These are phyloP conservation scores for Strix occidentalis DNA, from an alignment of 2,797 vertebrate species.

Conservation along the genomic window DNA sequence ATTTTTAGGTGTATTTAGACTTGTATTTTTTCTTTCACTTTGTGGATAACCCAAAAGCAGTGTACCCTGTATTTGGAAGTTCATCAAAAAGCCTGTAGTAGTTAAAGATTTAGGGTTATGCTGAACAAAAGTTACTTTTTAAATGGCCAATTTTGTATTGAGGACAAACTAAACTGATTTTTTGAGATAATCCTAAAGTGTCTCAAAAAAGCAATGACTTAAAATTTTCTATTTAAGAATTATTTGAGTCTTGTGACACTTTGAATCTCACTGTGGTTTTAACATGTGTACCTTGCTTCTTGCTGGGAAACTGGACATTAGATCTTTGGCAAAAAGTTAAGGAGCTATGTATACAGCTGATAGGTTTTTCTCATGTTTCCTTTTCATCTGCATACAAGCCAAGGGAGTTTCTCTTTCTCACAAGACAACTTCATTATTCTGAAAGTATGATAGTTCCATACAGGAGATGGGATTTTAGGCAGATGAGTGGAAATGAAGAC, in stretches of 20 bases:
- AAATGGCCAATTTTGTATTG: not conserved
- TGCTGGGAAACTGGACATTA: not conserved
- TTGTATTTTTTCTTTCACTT: not conserved
- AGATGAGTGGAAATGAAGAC: not conserved
- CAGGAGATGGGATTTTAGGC: not conserved
- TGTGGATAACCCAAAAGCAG: not conserved
- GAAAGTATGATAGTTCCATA: not conserved
- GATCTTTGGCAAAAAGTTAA: not conserved
- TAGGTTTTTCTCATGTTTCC: not conserved
- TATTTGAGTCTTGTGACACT: not conserved
- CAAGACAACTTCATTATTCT: not conserved
- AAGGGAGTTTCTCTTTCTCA: not conserved
- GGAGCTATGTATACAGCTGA: accelerated
- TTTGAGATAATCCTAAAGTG: not conserved
- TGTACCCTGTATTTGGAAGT: not conserved
- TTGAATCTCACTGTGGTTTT: not conserved
- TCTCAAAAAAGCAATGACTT: not conserved
- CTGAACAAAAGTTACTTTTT: not conserved
- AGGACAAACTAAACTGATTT: not conserved
- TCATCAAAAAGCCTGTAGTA: not conserved
- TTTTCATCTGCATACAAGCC: not conserved
- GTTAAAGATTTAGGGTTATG: not conserved
- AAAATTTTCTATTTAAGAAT: not conserved
- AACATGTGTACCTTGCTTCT: not conserved
- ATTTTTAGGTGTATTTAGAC: not conserved